Base-by-base conservation (phyloP, 2,797 vertebrate genomes). In the Gadopsis marmoratus region DNA sequence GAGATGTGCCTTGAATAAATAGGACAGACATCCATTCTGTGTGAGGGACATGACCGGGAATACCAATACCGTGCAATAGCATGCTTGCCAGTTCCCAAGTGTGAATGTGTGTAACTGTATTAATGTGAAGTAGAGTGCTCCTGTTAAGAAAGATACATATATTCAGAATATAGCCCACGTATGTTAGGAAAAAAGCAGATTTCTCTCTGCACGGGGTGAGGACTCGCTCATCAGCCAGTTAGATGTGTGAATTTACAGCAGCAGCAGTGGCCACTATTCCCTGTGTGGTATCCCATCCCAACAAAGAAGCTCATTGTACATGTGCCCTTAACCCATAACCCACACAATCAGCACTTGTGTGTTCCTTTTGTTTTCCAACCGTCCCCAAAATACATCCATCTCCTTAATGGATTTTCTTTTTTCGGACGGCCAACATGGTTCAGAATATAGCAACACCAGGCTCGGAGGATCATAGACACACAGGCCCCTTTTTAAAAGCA, bases 1-100 rank as follows among this genome's bases (percentile, higher is more conserved):
- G 81, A 88, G 88, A 84, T 94, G 94, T 94, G 95, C 89, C 85
- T 83, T 85, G 92, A 94, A 95, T 96, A 94, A 94, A 91, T 91
- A 87, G 91, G 66, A 74, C 58, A 68, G 53, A 54, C 70, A 84
- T 51, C 74, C 66, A 79, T 92, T 89, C 85, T 71, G 59, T 85
- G 80, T 78, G 70, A 79, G 88, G 86, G 85, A 91, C 95, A 96
- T 95, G 95, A 93, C 92, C 56, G 62, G 85, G 95, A 95, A 95
- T 96, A 95, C 86, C 84, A 94, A 95, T 91, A 82, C 41, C 4
- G 62, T 14, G 53, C 33, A 81, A 58, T 76, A 48, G 62, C 41
- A 29, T 68, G 78, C 41, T 23, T 67, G 37, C 55, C 67, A 78
- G 55, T 74, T 78, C 72, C 48, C 50, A 73, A 35, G 76, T 81